Evolutionary conservation across 1,140 invertebrate genomes (phyloP).

Genomic region (Conus betulinus): DNA sequence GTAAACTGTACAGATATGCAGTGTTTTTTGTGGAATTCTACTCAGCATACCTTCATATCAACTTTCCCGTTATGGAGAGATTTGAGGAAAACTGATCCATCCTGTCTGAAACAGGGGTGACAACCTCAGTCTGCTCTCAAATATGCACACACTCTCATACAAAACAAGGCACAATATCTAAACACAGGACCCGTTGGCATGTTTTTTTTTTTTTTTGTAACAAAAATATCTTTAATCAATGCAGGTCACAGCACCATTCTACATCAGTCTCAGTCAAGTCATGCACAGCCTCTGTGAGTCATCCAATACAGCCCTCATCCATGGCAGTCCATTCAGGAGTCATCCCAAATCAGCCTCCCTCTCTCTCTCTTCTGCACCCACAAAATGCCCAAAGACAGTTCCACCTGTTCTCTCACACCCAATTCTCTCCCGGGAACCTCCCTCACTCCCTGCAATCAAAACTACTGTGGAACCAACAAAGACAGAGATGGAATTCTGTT

Average conservation of each 20-base stretch:
- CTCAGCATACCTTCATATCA: too few relatives aligned
- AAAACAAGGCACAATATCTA: background rate
- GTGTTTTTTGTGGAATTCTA: too few relatives aligned
- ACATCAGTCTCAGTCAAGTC: background rate
- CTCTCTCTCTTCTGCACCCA: background rate
- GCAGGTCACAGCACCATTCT: constrained; percentile 31
- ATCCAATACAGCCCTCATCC: background rate
- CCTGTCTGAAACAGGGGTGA: too few relatives aligned
- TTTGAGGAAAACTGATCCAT: too few relatives aligned
- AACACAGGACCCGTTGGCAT: background rate
- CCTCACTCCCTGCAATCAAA: too few relatives aligned
- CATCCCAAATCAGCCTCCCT: background rate
- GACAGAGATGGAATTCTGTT: too few relatives aligned
- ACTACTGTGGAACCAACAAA: too few relatives aligned
- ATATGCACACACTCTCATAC: background rate
- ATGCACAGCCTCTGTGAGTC: background rate
- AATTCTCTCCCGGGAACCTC: background rate
- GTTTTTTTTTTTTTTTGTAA: background rate
- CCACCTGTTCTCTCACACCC: background rate
- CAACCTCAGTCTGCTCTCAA: background rate
- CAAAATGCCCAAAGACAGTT: background rate
- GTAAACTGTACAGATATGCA: too few relatives aligned
- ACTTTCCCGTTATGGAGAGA: too few relatives aligned
- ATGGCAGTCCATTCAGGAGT: background rate
- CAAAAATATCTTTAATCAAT: constrained; percentile 34